Conservation (phyloP, 1,140 invertebrate genomes). For the Caerostris darwini region DNA sequence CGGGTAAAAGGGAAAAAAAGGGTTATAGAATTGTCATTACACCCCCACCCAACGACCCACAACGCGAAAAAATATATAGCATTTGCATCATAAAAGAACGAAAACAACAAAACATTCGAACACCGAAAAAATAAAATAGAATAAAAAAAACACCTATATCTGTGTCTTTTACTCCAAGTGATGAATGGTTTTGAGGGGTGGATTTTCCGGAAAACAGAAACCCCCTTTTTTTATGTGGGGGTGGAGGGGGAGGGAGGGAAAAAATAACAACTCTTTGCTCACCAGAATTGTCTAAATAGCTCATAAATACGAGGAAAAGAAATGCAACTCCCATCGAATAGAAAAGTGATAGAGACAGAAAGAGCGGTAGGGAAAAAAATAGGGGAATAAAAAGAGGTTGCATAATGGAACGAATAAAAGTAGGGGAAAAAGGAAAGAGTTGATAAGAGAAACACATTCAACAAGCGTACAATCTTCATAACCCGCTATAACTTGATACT, state of each 20-base stretch:
- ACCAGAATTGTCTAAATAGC: constrained; percentile 69
- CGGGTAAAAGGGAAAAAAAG: constrained; percentile 37
- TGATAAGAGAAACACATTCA: constrained; percentile 68
- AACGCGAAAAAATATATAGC: not conserved
- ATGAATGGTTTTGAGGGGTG: not conserved
- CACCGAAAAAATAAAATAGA: not conserved
- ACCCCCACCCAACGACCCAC: not conserved
- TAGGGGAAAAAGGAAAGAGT: not conserved
- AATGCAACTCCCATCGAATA: constrained; percentile 6
- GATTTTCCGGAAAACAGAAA: not conserved
- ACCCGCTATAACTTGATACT: constrained; percentile 65
- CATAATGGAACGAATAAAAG: constrained; percentile 56
- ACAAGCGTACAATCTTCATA: constrained; percentile 66
- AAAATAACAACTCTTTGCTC: constrained; percentile 61
- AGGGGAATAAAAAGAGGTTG: constrained; percentile 16
- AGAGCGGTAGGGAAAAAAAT: not conserved
- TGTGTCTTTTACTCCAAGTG: constrained; percentile 45
- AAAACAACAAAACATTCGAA: constrained; percentile 18
- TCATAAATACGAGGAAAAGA: constrained; percentile 58
- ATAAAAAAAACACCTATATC: constrained; percentile 62
- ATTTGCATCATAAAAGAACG: constrained; percentile 5
- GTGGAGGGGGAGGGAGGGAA: not conserved
- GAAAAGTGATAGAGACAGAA: constrained; percentile 46
- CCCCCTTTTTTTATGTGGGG: not conserved
- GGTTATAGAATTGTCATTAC: constrained; percentile 70